Conservation (phyloP, 2,888 invertebrate genomes). For the Amblyteles armatorius region DNA sequence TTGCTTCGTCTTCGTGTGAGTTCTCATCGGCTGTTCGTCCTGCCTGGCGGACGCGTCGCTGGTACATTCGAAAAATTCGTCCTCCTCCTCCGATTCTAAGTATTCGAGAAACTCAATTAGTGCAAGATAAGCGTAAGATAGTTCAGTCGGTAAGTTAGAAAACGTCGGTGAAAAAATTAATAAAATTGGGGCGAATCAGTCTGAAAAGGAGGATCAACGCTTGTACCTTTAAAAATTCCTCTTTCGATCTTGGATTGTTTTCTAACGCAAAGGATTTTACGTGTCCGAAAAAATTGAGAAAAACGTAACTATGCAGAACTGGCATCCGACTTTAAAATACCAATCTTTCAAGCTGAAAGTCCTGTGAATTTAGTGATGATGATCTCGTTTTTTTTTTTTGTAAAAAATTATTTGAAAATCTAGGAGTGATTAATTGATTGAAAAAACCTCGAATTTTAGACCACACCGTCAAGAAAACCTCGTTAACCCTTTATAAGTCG, state of each 20-base stretch:
- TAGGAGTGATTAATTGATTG: not conserved
- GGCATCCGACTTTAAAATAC: too few relatives aligned
- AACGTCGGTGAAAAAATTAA: not conserved
- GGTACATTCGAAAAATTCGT: constrained; percentile 94
- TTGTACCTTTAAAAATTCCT: not conserved
- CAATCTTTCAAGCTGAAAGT: too few relatives aligned
- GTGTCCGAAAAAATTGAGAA: not conserved
- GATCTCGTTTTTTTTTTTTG: not conserved
- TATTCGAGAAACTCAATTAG: constrained; percentile 8
- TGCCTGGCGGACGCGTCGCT: constrained; percentile 85
- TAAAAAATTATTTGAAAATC: not conserved
- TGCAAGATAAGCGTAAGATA: too few relatives aligned
- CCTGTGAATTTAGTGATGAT: not conserved
- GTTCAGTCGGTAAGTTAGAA: not conserved
- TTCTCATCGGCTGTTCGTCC: constrained; percentile 82
- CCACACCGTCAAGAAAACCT: not conserved
- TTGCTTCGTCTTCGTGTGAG: constrained; percentile 80
- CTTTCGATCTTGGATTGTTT: not conserved
- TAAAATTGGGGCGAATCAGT: not conserved
- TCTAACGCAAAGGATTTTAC: not conserved
- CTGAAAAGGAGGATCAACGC: not conserved
- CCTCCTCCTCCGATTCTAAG: constrained; percentile 87
- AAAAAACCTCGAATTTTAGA: not conserved
- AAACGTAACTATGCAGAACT: too few relatives aligned
- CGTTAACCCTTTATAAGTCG: not conserved